A percentile compares a stretch with the other conserved stretches of the same genome.
Evolutionary conservation across 2,113 vertebrate genomes (phyloP).

Genomic region (Philantomba maxwellii): DNA sequence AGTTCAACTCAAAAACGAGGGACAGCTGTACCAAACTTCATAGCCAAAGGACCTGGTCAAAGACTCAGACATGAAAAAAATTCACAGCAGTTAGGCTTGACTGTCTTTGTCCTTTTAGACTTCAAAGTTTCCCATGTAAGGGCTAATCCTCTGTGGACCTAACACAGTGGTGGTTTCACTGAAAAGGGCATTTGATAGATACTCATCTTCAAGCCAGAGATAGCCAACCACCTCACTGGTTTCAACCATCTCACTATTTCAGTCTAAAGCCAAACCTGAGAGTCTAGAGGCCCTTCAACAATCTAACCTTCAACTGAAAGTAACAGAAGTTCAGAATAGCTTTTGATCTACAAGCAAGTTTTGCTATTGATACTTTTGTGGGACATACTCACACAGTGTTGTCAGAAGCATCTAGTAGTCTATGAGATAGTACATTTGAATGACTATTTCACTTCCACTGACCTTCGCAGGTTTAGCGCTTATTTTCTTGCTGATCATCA

Average conservation of each 20-base stretch:
- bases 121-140: neutral
- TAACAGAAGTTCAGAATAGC: neutral
- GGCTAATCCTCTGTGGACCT: neutral
- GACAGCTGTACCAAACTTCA: neutral
- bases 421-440: neutral
- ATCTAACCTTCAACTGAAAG: neutral
- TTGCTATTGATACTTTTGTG: neutral
- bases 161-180: neutral
- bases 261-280: neutral
- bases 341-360: neutral
- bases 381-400: neutral
- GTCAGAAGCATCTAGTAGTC: neutral
- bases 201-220: neutral
- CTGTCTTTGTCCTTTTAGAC: neutral
- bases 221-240: neutral
- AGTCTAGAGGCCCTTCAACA: neutral
- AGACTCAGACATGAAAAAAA: neutral
- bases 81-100: neutral
- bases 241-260: neutral
- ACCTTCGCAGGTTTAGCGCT: neutral
- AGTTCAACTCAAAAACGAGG: neutral
- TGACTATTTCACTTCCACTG: neutral
- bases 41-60: neutral
- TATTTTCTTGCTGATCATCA: neutral
- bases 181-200: neutral